Percentiles rank a stretch among this genome's conserved stretches.
These are phyloP conservation scores for Lepetodrilus schrolli DNA, from an alignment of 2,888 invertebrate genomes.

Conservation along the genomic window DNA sequence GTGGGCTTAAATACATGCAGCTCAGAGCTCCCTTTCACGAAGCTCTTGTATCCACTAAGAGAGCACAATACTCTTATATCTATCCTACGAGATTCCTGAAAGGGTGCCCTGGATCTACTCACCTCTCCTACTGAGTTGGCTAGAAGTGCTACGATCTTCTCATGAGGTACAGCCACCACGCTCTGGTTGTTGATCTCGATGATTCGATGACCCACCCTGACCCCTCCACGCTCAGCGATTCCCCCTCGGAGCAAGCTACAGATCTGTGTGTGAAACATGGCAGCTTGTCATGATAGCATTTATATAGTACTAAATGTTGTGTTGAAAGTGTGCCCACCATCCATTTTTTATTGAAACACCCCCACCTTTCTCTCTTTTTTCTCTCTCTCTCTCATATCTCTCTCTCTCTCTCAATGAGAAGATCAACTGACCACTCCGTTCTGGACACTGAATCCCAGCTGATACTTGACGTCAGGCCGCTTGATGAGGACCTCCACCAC, in stretches of 20 bases:
- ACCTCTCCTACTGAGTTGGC: constrained; percentile 99
- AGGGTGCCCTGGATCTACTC: constrained; percentile 60
- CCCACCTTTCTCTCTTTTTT: background rate
- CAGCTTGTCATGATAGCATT: background rate
- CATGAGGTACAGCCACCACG: constrained; percentile 99
- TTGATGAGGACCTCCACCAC: constrained; percentile 99
- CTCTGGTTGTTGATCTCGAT: constrained; percentile 99
- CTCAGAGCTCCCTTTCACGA: too few species aligned
- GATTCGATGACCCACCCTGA: constrained; percentile 98
- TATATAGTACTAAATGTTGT: background rate
- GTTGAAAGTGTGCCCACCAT: background rate
- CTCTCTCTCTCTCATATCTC: too few species aligned
- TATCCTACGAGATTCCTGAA: too few species aligned
- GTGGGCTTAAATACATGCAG: too few species aligned
- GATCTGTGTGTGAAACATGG: constrained; percentile 87
- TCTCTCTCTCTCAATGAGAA: background rate
- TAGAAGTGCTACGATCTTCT: constrained; percentile 98
- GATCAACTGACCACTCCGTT: constrained; percentile 93
- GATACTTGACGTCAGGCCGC: constrained; percentile 99
- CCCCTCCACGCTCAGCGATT: constrained; percentile 98
- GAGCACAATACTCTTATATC: too few species aligned
- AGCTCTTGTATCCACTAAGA: too few species aligned
- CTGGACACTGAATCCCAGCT: constrained; percentile 99
- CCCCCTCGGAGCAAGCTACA: constrained; percentile 98
- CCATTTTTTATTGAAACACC: background rate